phyloP scores from a whole-genome alignment of 1,140 invertebrate species.

The Calephelis nemesis region DNA sequence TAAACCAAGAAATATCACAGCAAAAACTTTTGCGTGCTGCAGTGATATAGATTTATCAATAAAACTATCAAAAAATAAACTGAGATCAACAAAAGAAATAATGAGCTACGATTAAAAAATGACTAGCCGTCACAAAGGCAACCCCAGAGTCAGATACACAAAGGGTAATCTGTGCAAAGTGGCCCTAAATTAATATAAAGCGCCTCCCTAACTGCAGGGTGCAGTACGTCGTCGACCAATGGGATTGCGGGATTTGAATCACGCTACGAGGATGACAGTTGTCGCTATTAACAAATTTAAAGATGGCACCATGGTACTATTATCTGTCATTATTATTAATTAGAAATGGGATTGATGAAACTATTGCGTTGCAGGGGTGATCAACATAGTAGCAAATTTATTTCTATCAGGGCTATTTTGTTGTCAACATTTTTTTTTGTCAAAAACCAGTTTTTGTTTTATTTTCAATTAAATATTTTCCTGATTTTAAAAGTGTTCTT shows the following conservation, averaged over 20 bases:
- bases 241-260: slow-evolving; percentile 29
- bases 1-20: too few relatives aligned
- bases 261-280: slow-evolving; percentile 53
- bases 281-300: slow-evolving; percentile 56
- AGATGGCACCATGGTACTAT: slow-evolving; percentile 60
- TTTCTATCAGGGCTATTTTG: background rate
- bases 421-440: too few relatives aligned
- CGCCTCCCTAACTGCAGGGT: slow-evolving; percentile 52
- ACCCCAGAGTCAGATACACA: slow-evolving; percentile 59
- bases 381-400: background rate
- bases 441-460: too few relatives aligned
- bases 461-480: background rate
- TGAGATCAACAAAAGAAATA: slow-evolving; percentile 47
- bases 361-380: slow-evolving; percentile 8
- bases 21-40: too few relatives aligned
- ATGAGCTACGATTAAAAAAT: slow-evolving; percentile 65
- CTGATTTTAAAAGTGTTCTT: background rate
- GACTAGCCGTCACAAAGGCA: slow-evolving; percentile 67
- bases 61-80: slow-evolving; percentile 32
- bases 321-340: slow-evolving; percentile 41
- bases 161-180: slow-evolving; percentile 67
- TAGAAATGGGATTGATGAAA: slow-evolving; percentile 19
- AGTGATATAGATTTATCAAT: slow-evolving; percentile 34
- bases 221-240: slow-evolving; percentile 46
- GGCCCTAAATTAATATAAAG: slow-evolving; percentile 64